A percentile compares a stretch with the other conserved stretches of the same genome.
These are phyloP conservation scores for Pristionchus entomophagus DNA, from an alignment of 2,888 invertebrate species.

Conservation along the genomic window DNA sequence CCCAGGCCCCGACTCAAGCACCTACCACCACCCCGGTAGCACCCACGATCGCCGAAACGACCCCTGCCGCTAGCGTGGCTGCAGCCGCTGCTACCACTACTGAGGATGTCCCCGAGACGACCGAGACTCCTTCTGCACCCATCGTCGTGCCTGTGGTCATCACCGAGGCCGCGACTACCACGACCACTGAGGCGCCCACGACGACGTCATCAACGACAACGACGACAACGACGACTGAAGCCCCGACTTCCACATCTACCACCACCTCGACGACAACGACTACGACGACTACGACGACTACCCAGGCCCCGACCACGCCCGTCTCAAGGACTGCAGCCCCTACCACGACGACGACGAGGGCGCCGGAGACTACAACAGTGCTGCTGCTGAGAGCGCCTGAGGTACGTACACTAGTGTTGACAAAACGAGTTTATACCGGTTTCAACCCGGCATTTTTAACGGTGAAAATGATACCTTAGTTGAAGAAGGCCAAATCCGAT, in stretches of 20 bases:
- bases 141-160: neutral
- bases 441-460: too few species aligned
- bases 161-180: constrained; percentile 6
- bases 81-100: neutral
- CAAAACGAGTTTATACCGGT: too few species aligned
- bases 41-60: neutral
- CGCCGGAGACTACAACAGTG: neutral
- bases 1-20: neutral
- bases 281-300: neutral
- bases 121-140: neutral
- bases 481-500: too few species aligned
- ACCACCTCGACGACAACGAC: constrained; percentile 6
- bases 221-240: constrained; percentile 29
- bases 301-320: neutral
- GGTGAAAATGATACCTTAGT: too few species aligned
- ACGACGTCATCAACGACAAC: constrained; percentile 18
- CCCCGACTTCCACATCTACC: neutral
- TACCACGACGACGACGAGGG: neutral
- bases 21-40: neutral
- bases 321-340: neutral
- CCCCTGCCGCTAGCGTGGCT: neutral
- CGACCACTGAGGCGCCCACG: neutral
- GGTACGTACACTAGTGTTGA: too few species aligned
- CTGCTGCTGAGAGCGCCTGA: constrained; percentile 26
- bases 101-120: neutral